Conservation (phyloP, 2,113 vertebrate species). For the Crotalus viridis region DNA sequence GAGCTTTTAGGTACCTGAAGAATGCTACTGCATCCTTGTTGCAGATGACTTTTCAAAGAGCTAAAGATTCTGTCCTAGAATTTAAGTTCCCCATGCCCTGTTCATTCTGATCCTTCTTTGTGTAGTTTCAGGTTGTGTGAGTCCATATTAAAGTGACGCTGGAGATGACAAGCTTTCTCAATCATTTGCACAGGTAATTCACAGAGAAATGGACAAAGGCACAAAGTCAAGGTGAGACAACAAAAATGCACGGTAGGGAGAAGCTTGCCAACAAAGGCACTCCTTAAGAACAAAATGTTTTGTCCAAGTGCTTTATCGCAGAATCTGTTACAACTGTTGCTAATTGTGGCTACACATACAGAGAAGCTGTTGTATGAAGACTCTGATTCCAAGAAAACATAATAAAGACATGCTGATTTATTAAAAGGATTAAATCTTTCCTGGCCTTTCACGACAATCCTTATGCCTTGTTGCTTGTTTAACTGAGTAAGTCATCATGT, state of each 20-base stretch:
- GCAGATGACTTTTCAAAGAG: neutral
- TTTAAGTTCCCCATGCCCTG: neutral
- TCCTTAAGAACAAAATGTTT: constrained; percentile 63
- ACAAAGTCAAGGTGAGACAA: constrained; percentile 63
- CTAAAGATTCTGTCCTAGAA: neutral
- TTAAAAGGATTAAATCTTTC: constrained; percentile 32
- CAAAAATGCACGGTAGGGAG: constrained; percentile 56
- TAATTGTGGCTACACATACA: constrained; percentile 44
- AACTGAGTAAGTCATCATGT: constrained; percentile 9
- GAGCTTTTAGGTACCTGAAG: neutral
- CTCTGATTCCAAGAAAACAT: constrained; percentile 31
- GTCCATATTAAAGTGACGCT: neutral
- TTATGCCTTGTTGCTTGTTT: constrained; percentile 19
- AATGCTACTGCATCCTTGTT: neutral
- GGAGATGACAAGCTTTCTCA: neutral
- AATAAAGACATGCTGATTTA: neutral
- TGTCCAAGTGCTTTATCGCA: constrained; percentile 48
- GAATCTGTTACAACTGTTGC: constrained; percentile 58
- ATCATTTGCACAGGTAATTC: constrained; percentile 6
- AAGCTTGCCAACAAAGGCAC: constrained; percentile 54
- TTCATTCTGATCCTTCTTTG: neutral
- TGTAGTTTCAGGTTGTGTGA: neutral
- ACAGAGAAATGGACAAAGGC: constrained; percentile 41
- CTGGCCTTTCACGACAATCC: constrained; percentile 31
- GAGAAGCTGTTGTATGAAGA: constrained; percentile 26